Conservation (phyloP, 1,140 invertebrate genomes). For the Drosophila equinoxialis region DNA sequence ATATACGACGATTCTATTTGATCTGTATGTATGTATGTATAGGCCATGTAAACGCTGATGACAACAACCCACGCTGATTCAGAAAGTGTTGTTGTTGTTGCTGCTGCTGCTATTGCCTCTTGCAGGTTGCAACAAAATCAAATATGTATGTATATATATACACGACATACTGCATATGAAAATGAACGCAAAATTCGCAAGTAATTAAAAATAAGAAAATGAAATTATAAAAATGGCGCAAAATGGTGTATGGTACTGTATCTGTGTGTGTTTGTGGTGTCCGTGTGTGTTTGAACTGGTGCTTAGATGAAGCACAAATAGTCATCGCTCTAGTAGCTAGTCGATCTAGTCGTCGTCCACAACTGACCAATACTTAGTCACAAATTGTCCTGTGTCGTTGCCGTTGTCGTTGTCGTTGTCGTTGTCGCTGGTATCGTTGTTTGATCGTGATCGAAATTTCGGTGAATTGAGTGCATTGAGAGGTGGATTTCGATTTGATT, state of each 20-base stretch:
- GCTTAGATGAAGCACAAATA: conserved; percentile 47
- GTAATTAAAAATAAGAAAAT: conserved; percentile 76
- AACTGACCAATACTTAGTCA: conserved; percentile 61
- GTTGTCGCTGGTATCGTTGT: conserved; percentile 34
- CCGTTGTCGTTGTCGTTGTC: conserved; percentile 40
- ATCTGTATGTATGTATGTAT: conserved; percentile 11
- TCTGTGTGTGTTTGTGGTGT: not conserved
- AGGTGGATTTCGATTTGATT: conserved; percentile 32
- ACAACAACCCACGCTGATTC: conserved; percentile 58
- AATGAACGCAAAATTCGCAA: conserved; percentile 69
- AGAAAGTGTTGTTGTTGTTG: conserved; percentile 42
- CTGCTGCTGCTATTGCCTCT: conserved; percentile 30
- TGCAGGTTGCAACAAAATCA: conserved; percentile 60
- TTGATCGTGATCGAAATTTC: conserved; percentile 1
- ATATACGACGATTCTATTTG: conserved; percentile 7
- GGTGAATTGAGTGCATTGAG: conserved; percentile 11
- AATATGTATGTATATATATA: conserved; percentile 53
- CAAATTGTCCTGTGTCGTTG: conserved; percentile 59
- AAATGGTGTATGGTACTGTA: conserved; percentile 29
- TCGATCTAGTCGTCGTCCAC: conserved; percentile 48
- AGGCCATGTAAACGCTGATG: conserved; percentile 42
- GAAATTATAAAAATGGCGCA: conserved; percentile 53
- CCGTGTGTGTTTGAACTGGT: not conserved
- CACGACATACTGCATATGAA: conserved; percentile 50
- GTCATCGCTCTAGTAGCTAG: conserved; percentile 49